Conservation (phyloP, 2,113 vertebrate species). For the Nansenia antarctica region DNA sequence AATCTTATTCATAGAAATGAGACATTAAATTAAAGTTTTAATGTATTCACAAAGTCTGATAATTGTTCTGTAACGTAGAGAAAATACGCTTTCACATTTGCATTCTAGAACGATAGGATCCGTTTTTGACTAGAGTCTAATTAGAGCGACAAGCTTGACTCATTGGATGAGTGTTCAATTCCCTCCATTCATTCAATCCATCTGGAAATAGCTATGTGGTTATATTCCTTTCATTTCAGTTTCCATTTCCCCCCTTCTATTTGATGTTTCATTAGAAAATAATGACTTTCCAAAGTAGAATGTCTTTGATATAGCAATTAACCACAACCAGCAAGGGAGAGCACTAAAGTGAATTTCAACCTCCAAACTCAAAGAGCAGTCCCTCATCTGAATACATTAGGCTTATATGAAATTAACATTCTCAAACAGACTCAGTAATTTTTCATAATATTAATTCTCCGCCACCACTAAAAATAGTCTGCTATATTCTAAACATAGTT, state of each 20-base stretch:
- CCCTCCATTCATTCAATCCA: constrained; percentile 28
- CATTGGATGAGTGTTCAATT: neutral
- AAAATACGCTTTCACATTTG: neutral
- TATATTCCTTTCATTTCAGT: constrained; percentile 29
- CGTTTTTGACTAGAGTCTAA: neutral
- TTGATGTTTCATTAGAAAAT: constrained; percentile 48
- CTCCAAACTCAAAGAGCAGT: constrained; percentile 21
- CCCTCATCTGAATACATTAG: constrained; percentile 27
- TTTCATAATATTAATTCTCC: neutral
- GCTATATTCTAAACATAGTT: neutral
- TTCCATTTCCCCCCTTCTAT: constrained; percentile 17
- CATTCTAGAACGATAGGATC: neutral
- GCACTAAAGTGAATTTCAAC: constrained; percentile 16
- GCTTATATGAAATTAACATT: constrained; percentile 29
- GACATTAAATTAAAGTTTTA: neutral
- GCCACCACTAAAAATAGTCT: neutral
- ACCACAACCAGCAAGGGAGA: constrained; percentile 28
- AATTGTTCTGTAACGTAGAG: neutral
- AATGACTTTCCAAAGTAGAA: constrained; percentile 43
- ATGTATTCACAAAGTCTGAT: neutral
- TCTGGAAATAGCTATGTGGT: constrained; percentile 36
- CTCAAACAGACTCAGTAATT: constrained; percentile 19
- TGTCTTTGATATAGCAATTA: constrained; percentile 46
- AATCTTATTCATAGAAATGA: neutral
- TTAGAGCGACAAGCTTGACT: neutral